Evolutionary conservation across 2,113 vertebrate species (phyloP).

Genomic region (Fregata magnificens): DNA sequence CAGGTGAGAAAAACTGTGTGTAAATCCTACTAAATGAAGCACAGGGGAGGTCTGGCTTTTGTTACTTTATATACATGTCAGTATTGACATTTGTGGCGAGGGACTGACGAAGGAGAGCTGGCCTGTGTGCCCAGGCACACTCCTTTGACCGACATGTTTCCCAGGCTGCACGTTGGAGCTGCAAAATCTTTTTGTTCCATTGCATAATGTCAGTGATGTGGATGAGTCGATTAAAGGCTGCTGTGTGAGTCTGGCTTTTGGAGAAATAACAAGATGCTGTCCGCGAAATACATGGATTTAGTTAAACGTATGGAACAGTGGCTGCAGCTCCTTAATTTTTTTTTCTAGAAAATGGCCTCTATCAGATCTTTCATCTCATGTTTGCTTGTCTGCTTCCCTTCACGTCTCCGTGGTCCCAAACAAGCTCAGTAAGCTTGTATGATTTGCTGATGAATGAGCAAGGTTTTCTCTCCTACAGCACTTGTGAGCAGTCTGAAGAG

Average conservation of each 20-base stretch:
- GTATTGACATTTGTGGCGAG: fast-evolving
- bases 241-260: neutral
- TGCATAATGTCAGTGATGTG: neutral
- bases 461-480: neutral
- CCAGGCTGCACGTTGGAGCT: neutral
- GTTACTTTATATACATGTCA: fast-evolving
- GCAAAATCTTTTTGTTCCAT: neutral
- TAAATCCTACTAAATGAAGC: neutral
- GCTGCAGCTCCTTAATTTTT: neutral
- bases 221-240: conserved; percentile 14
- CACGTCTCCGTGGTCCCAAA: neutral
- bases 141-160: neutral
- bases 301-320: neutral
- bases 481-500: neutral
- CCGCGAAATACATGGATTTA: neutral
- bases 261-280: neutral
- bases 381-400: neutral
- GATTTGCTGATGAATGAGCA: neutral
- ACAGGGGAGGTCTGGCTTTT: neutral
- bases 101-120: neutral
- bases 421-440: neutral
- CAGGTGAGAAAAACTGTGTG: neutral
- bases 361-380: neutral
- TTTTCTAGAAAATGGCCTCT: neutral
- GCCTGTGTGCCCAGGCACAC: neutral